These are phyloP conservation scores for Rhabdornis inornatus DNA, from an alignment of 2,113 vertebrate genomes.

Conservation along the genomic window DNA sequence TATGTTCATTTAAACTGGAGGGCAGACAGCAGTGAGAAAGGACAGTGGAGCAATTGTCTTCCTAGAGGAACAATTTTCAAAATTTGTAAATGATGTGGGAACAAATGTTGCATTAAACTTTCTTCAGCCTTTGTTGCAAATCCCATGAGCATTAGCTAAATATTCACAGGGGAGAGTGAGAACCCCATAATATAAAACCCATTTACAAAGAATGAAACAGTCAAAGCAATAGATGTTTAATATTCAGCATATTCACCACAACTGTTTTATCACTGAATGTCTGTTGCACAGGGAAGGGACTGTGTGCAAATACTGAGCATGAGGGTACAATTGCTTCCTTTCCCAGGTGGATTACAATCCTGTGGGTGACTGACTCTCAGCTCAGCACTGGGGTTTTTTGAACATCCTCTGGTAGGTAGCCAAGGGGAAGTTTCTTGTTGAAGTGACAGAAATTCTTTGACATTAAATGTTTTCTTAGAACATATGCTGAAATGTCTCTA, in stretches of 20 bases:
- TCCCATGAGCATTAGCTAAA: background rate
- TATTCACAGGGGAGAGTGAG: background rate
- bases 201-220: background rate
- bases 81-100: background rate
- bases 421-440: slow-evolving; percentile 11
- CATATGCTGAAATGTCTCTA: slow-evolving; percentile 44
- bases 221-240: background rate
- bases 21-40: background rate
- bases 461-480: slow-evolving; percentile 22
- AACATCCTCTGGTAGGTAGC: slow-evolving; percentile 10
- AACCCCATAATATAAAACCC: background rate
- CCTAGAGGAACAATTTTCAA: background rate
- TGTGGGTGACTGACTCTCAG: background rate
- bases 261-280: background rate
- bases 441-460: slow-evolving; percentile 43
- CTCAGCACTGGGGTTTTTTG: background rate
- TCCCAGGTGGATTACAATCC: background rate
- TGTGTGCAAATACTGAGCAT: background rate
- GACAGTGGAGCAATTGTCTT: background rate
- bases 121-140: background rate
- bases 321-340: background rate
- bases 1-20: background rate
- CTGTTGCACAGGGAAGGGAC: background rate
- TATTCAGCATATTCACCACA: background rate
- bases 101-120: background rate